Percentiles rank a stretch among this genome's conserved stretches.
Conservation (phyloP, 2,113 vertebrate species). For the Lasiurus cinereus region DNA sequence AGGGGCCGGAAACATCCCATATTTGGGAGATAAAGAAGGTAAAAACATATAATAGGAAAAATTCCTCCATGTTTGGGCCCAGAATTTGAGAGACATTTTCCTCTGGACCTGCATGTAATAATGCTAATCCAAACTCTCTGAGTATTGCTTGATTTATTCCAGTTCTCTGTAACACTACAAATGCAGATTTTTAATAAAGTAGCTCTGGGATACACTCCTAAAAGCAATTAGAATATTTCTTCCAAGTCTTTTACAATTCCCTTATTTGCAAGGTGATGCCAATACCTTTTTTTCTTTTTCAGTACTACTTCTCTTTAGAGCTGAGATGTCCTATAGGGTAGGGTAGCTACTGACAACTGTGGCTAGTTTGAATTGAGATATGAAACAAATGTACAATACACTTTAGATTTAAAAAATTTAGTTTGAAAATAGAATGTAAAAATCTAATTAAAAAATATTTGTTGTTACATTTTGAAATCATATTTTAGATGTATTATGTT, state of each 20-base stretch:
- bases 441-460: not conserved
- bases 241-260: not conserved
- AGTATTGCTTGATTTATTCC: no score
- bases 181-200: not conserved
- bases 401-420: not conserved
- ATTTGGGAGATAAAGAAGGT: no score
- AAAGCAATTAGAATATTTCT: not conserved
- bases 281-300: not conserved
- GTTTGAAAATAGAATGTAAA: not conserved
- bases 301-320: not conserved
- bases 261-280: not conserved
- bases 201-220: not conserved
- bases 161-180: no score
- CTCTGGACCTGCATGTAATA: no score
- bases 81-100: no score
- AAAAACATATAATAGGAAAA: no score
- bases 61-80: no score
- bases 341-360: not conserved
- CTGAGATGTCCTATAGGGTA: not conserved
- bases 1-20: no score
- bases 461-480: not conserved
- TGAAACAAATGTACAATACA: not conserved
- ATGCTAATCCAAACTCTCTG: no score
- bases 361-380: not conserved
- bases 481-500: not conserved